Evolutionary conservation across 1,140 invertebrate genomes (phyloP), one percentile per base, ranked within the genome.

Genomic region (Sipha flava): DNA sequence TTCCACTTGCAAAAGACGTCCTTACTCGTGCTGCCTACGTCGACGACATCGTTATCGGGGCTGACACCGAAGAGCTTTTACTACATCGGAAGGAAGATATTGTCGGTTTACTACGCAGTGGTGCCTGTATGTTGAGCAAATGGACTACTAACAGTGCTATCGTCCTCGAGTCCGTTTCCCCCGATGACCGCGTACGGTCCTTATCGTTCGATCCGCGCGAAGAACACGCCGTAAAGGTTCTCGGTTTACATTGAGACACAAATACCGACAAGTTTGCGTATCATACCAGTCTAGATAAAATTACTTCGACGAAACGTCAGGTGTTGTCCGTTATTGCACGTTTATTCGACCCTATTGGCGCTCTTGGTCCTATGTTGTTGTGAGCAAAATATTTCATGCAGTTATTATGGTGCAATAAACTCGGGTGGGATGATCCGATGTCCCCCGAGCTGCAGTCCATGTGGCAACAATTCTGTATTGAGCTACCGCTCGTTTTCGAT

Each of bases 11-110:
- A 31, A 68, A 82, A 64, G 64, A 82, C 40, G 81, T 83, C 12
- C 83, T 86, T 18, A 37, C 43, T 23, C 82, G 81, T 16, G 83
- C 85, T 79, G 85, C 86, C 68, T 88, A 87, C 80, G 84, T 88
- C 2, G 87, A 88, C 79, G 86, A 88, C 82, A 59, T 59, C 5
- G 31, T 79, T 2, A n/a, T 21, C 18, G 75, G 54, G 23, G 7
- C 26, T 4, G 26, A 73, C 16, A 37, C 68, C 0, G 31, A 47
- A 23, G 80, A 62, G 21, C 26, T 31, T 7, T 7, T 57, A 7
- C 1, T 23, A 9, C n/a, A 21, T n/a, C 59, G 37, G 4, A 26
- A 47, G 16, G 10, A n/a, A 12, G 7, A 81, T 16, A 12, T 47
- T 1, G 37, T 77, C n/a, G 43, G n/a, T 7, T 12, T 81, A 31